phyloP scores from a whole-genome alignment of 2,113 vertebrate species.

The Brevimyrus niger region DNA sequence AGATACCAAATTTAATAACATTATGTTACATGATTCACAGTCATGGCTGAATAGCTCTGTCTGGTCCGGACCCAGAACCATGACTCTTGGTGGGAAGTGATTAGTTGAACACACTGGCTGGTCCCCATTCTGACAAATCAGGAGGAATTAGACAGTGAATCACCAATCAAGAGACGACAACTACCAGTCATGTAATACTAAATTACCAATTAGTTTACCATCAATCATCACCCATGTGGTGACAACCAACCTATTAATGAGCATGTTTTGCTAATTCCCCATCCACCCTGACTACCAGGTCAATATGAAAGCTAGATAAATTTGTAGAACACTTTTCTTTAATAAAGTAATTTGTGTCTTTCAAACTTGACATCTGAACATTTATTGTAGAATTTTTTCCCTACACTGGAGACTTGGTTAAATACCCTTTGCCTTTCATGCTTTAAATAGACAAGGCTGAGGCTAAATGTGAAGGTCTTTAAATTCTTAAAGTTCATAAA shows the following conservation, averaged over 20 bases:
- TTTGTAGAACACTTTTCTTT: neutral
- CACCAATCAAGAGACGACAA: neutral
- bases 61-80: neutral
- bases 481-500: neutral
- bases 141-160: neutral
- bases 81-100: neutral
- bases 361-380: neutral
- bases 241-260: neutral
- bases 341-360: neutral
- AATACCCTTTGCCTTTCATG: neutral
- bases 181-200: neutral
- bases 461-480: neutral
- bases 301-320: neutral
- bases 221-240: neutral
- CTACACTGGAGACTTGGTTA: neutral
- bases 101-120: neutral
- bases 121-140: neutral
- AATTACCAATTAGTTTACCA: neutral
- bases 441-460: neutral
- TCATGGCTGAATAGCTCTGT: neutral
- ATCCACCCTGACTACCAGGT: neutral
- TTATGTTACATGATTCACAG: neutral
- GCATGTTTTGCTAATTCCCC: neutral
- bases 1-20: neutral
- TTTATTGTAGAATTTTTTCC: neutral